Evolutionary conservation across 2,113 vertebrate genomes (phyloP), one percentile per base, ranked within the genome.

Genomic region (Ramphastos sulfuratus): DNA sequence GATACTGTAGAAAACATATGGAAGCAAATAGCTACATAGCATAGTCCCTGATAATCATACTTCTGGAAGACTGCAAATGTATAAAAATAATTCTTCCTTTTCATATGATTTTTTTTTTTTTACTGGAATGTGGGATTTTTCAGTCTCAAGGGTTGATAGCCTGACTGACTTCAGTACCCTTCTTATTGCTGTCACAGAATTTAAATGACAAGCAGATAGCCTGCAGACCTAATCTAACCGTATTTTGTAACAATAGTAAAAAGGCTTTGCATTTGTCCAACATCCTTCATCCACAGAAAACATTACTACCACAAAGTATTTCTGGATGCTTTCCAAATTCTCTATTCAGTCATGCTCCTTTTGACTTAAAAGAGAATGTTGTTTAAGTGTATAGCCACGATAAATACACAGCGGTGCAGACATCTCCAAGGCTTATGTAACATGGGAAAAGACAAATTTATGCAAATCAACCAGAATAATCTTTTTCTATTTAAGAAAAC

Each of bases 231-330:
- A n/a, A 67, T 74, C 83, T 52, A 71, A 28, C 60, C 18, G 0
- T 81, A 24, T 81, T 90, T 86, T 78, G 28, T 77, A 81, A 35
- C 55, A 77, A 30, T 31, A 86, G 73, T 84, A 67, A 92, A 90
- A 92, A 74, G 58, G 65, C 80, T 92, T 94, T 94, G 44, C 16
- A 4, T 71, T 93, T 89, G 61, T 84, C 59, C 81, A 90, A 23
- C 15, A 18, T 92, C 39, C 83, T 94, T 94, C 37, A 81, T 86
- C 61, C 14, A 15, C 84, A 93, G n/a, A 14, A 86, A 90, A 44
- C 73, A 48, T 88, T 83, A 46, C 72, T 85, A n/a, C 59, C 59
- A 2, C 23, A 25, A 79, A 82, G n/a, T 42, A 70, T 60, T 20
- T 6, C 37, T 92, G 90, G 86, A 89, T 67, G 28, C 77, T 66